A percentile compares a stretch with the other conserved stretches of the same genome.
Evolutionary conservation across 1,140 invertebrate genomes (phyloP).

Genomic region (Steinernema khuongi): DNA sequence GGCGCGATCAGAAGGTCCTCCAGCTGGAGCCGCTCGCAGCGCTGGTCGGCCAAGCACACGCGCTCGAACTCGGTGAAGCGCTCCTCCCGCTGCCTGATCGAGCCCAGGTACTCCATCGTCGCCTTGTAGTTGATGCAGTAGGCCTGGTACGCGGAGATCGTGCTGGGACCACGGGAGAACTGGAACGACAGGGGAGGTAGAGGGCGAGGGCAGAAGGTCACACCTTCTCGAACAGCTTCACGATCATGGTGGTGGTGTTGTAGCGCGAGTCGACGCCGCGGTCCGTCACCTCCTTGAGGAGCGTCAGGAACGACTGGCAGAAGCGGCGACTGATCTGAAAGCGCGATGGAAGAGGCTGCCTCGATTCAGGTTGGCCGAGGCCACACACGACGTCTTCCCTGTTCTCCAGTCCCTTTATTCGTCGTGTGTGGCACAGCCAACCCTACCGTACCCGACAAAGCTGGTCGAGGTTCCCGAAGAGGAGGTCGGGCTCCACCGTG

Average conservation of each 20-base stretch:
- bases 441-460: conserved; percentile 64
- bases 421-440: too few species aligned
- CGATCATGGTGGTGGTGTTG: conserved; percentile 64
- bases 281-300: conserved; percentile 64
- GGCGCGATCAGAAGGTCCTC: conserved; percentile 69
- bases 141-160: conserved; percentile 55
- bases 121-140: conserved; percentile 42
- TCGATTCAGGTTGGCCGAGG: neutral
- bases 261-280: conserved; percentile 60
- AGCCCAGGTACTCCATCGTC: conserved; percentile 55
- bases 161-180: conserved; percentile 56
- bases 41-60: conserved; percentile 64
- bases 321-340: conserved; percentile 68
- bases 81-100: conserved; percentile 52
- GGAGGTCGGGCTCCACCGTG: conserved; percentile 68
- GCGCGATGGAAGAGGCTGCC: neutral
- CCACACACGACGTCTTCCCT: too few species aligned
- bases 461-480: conserved; percentile 71
- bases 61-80: conserved; percentile 54
- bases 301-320: conserved; percentile 67
- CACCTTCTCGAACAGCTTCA: conserved; percentile 67
- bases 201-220: conserved; percentile 21
- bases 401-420: too few species aligned
- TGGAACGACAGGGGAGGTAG: conserved; percentile 26
- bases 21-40: conserved; percentile 68